Evolutionary conservation across 1,140 invertebrate species (phyloP).

Genomic region (Lethrus apterus): DNA sequence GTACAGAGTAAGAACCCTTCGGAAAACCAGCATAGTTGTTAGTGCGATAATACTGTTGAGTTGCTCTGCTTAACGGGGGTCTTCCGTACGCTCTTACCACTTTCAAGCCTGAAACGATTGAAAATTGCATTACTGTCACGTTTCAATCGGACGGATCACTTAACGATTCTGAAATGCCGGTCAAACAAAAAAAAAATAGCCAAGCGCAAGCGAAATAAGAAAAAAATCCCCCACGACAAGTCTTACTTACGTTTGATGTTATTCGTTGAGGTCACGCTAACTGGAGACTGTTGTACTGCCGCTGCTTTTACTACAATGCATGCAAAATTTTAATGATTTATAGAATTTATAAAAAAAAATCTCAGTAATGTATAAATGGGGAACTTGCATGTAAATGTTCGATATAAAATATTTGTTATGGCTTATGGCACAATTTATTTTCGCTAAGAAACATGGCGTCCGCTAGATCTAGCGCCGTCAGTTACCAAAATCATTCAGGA

Average conservation of each 20-base stretch:
- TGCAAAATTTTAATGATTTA: constrained; percentile 31
- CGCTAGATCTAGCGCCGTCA: too few relatives aligned
- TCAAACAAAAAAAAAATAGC: constrained; percentile 9
- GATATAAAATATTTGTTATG: too few relatives aligned
- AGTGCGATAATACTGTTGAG: constrained; percentile 29
- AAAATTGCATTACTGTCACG: constrained; percentile 5
- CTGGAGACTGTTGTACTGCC: constrained; percentile 29
- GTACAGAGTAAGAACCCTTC: constrained; percentile 36
- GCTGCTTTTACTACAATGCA: constrained; percentile 32
- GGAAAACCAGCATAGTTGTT: constrained; percentile 34
- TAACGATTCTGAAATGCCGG: constrained; percentile 12
- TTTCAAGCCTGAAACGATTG: constrained; percentile 22
- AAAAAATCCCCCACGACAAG: background rate
- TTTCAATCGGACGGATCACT: background rate
- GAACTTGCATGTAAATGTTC: too few relatives aligned
- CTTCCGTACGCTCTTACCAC: constrained; percentile 4
- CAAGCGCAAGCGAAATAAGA: constrained; percentile 9
- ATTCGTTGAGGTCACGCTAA: constrained; percentile 30
- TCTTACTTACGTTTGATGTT: constrained; percentile 31
- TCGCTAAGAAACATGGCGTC: too few relatives aligned
- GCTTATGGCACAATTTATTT: too few relatives aligned
- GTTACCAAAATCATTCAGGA: too few relatives aligned
- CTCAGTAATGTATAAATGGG: too few relatives aligned
- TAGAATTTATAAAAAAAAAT: background rate
- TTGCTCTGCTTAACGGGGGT: background rate